Base-by-base conservation (phyloP, 2,797 vertebrate species). In the Cacajao melanocephalus region DNA sequence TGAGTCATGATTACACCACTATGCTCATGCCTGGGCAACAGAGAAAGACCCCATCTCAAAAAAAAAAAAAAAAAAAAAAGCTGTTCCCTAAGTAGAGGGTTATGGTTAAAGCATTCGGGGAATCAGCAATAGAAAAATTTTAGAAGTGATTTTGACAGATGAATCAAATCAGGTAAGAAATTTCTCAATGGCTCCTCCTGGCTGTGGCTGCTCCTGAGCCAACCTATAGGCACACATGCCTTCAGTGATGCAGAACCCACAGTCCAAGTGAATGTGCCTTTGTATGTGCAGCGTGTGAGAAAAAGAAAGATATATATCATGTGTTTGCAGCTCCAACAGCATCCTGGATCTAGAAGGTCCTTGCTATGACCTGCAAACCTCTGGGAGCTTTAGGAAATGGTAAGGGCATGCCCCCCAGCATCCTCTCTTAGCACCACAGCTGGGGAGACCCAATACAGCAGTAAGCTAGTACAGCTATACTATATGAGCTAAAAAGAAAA, bases 51-150 rank as follows among this genome's bases (percentile, higher is more conserved):
- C 61, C 7, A n/a, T n/a, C 61, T n/a, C 7, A 67, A 67, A 67
- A 64, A 64, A 33, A 58, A 58, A 57, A 57, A 55, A 48, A 14
- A 46, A 48, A 30, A 61, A 33, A 33, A 89, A 64, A 26, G 9
- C 57, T 81, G 39, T 46, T 93, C 24, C 70, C 22, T 88, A 79
- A 91, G 41, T 13, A 95, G 64, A 94, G 52, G 80, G 58, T 81
- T 85, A 90, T 72, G 30, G 30, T 76, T 76, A 92, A 94, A 92
- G 79, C 28, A 58, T 93, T 94, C 72, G 92, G 26, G 36, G 55
- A 96, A 96, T 75, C 48, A 78, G 57, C 58, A 92, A 87, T 19
- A 82, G n/a, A 93, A 96, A 90, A 81, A 50, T 78, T 93, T 88
- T 80, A 84, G 26, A 78, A 93, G 58, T 39, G 22, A 85, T 67